Base-by-base conservation (phyloP, 2,888 invertebrate species). In the Synergus itoensis region DNA sequence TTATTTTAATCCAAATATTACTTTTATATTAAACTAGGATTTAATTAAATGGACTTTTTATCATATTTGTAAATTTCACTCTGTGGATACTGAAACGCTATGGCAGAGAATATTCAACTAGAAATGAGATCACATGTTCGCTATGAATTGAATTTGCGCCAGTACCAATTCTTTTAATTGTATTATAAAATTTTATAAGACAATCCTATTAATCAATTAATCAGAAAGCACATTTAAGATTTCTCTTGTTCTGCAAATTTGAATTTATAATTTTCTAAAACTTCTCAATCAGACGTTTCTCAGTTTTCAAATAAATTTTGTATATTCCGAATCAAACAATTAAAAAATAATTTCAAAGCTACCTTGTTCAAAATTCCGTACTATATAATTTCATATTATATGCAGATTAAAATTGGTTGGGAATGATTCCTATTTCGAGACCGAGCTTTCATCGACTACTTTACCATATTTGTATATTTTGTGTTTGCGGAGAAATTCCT, bases 121-220 rank as follows among this genome's bases (percentile, higher is more conserved):
- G 36, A 36, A 36, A 36, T 16, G 53, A 53, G n/a, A 9, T 53
- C 43, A 21, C 43, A 7, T 21, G 43, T 43, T 41, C 18, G 18
- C 5, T 43, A 48, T 48, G 43, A 67, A 67, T 67, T 18, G 41
- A 18, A 67, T 67, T 67, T 43, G 9, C n/a, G 11, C 12, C 11
- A 40, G 65, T n/a, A 69, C 45, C 64, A 64, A 36, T 64, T 11
- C 28, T 21, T 69, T 69, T 45, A 67, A 69, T 69, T 69, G 43
- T 21, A 69, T 69, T 69, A 69, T 28, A 28, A 18, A 45, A 45
- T 28, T 12, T 21, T 45, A 69, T 41, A 45, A 45, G 21, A 45
- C 21, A 41, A 9, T 11, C 67, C 11, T 60, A 9, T 18, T n/a
- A 21, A 69, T 45, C 67, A 18, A 48, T 69, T 11, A 69, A 28